phyloP scores from a whole-genome alignment of 2,797 vertebrate species.

The Zenarchopterus dispar region DNA sequence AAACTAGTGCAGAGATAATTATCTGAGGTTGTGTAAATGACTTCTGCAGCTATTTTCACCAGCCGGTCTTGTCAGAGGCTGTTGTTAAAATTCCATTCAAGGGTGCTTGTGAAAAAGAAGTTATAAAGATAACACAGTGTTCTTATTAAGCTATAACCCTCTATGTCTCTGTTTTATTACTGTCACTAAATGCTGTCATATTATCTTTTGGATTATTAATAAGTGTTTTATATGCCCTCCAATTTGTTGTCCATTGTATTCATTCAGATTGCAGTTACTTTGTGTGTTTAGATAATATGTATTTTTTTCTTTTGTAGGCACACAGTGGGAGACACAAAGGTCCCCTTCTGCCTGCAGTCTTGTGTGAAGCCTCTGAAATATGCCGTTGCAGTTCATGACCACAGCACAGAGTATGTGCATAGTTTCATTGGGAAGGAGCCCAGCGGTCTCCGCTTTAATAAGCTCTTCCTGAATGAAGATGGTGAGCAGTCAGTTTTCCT shows the following conservation, averaged over 20 bases:
- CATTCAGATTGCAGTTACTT: neutral
- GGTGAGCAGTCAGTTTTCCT: slow-evolving; percentile 81
- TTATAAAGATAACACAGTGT: slow-evolving; percentile 55
- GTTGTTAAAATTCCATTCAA: slow-evolving; percentile 32
- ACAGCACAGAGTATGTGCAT: slow-evolving; percentile 95
- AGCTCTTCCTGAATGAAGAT: slow-evolving; percentile 95
- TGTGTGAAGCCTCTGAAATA: slow-evolving; percentile 99
- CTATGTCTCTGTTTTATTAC: slow-evolving; percentile 5
- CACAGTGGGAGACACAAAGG: slow-evolving; percentile 97
- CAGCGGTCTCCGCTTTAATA: slow-evolving; percentile 96
- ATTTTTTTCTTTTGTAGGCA: slow-evolving; percentile 80
- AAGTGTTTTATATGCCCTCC: neutral
- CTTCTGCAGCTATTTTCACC: slow-evolving; percentile 14
- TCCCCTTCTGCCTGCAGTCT: slow-evolving; percentile 97
- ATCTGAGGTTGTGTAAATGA: neutral
- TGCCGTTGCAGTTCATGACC: slow-evolving; percentile 92
- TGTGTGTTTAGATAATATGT: neutral
- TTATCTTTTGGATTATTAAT: neutral
- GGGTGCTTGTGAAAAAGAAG: slow-evolving; percentile 32
- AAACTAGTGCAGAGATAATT: neutral
- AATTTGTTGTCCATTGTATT: neutral
- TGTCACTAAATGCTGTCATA: neutral
- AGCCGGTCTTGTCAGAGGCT: slow-evolving; percentile 4
- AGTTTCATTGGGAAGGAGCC: slow-evolving; percentile 98
- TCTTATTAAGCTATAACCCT: slow-evolving; percentile 3